Conservation (phyloP, 2,113 vertebrate species). For the Carassius auratus region DNA sequence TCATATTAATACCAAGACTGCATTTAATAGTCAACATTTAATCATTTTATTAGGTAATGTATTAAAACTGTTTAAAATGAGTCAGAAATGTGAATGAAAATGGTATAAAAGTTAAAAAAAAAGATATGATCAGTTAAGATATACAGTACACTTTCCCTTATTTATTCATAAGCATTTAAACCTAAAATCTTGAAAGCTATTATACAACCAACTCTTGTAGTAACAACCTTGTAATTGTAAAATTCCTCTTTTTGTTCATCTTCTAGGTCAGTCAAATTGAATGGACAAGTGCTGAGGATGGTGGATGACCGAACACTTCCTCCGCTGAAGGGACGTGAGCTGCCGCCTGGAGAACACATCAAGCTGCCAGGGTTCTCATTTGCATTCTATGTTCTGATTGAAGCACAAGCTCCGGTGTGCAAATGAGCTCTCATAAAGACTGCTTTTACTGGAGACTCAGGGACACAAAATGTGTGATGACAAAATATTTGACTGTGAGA, state of each 20-base stretch:
- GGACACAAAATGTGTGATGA: background rate
- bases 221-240: background rate
- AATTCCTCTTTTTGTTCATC: background rate
- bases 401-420: conserved; percentile 79
- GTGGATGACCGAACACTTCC: conserved; percentile 84
- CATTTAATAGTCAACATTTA: background rate
- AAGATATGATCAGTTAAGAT: too few species aligned
- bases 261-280: conserved; percentile 80
- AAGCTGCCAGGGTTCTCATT: conserved; percentile 85
- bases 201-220: background rate
- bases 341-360: conserved; percentile 71
- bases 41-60: too few species aligned
- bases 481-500: background rate
- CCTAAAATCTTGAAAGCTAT: background rate
- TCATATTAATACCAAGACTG: background rate
- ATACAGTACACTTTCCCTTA: too few species aligned
- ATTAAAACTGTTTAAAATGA: too few species aligned
- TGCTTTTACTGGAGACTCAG: background rate
- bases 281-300: conserved; percentile 83
- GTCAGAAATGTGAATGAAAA: too few species aligned
- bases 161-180: background rate
- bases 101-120: too few species aligned
- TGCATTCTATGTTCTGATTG: conserved; percentile 85
- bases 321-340: conserved; percentile 68
- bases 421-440: conserved; percentile 56